Conservation (phyloP, 2,113 vertebrate species). For the Cephalopterus ornatus region DNA sequence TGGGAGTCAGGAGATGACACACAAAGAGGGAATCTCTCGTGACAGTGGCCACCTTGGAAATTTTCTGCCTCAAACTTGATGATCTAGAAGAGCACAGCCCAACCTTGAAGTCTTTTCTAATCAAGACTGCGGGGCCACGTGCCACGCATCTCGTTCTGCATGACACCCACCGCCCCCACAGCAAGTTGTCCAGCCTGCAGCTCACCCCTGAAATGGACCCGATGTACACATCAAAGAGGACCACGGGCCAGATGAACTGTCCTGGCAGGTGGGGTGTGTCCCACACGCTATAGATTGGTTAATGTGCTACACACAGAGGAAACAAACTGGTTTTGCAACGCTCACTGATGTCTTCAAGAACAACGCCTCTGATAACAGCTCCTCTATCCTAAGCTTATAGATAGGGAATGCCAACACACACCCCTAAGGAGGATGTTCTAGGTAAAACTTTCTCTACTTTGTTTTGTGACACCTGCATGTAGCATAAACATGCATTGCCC, state of each 20-base stretch:
- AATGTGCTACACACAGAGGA: neutral
- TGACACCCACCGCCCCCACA: neutral
- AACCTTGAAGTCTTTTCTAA: neutral
- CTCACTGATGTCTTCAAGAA: neutral
- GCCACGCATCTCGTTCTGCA: neutral
- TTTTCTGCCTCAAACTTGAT: neutral
- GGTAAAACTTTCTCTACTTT: neutral
- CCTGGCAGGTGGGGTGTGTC: neutral
- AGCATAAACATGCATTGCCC: neutral
- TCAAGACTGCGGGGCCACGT: neutral
- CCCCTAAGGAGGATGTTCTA: fast-evolving
- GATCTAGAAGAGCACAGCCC: neutral
- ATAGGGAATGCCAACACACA: neutral
- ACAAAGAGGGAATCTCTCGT: neutral
- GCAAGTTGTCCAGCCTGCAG: neutral
- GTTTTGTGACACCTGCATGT: neutral
- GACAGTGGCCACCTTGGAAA: neutral
- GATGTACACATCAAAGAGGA: neutral
- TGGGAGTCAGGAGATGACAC: neutral
- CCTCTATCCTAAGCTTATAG: neutral
- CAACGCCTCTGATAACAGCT: neutral
- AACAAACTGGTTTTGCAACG: neutral
- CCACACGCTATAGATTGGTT: neutral
- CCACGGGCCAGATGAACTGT: fast-evolving
- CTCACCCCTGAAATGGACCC: neutral